Conservation (phyloP, 2,113 vertebrate genomes). For the rat (Rattus norvegicus) region DNA sequence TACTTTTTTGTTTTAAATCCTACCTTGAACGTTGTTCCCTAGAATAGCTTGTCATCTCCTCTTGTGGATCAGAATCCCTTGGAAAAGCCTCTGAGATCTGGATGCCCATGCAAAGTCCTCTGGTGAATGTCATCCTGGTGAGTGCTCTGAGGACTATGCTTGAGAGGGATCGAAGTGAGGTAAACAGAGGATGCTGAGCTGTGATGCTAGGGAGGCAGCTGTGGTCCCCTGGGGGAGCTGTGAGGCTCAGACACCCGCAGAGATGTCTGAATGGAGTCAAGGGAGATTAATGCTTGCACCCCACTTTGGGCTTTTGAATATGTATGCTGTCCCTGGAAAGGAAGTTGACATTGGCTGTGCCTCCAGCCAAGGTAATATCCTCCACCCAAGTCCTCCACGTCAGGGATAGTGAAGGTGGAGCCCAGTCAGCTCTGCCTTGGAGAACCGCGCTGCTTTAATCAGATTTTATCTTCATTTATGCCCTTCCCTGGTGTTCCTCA, state of each 20-base stretch:
- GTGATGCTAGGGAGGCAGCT: neutral
- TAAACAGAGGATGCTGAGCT: neutral
- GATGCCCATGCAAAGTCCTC: neutral
- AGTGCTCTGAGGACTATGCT: neutral
- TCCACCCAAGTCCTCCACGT: too few species aligned
- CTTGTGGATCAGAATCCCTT: neutral
- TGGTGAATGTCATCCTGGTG: neutral
- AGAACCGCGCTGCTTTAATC: neutral
- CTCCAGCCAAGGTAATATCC: neutral
- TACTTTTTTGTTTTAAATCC: too few species aligned
- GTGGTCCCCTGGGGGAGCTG: neutral
- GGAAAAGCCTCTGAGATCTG: slow-evolving; percentile 23
- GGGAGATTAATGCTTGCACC: neutral
- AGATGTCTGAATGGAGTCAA: neutral
- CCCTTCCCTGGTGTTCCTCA: neutral
- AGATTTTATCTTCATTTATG: neutral
- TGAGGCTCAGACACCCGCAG: neutral
- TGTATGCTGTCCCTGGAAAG: neutral
- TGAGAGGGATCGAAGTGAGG: neutral
- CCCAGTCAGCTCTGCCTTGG: neutral
- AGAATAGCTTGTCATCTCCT: neutral
- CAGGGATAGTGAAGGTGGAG: neutral
- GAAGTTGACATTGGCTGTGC: neutral
- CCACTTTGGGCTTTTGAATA: neutral
- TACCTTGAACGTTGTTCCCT: neutral